Base-by-base conservation (phyloP, 2,888 invertebrate genomes). In the Clusia tigrina region DNA sequence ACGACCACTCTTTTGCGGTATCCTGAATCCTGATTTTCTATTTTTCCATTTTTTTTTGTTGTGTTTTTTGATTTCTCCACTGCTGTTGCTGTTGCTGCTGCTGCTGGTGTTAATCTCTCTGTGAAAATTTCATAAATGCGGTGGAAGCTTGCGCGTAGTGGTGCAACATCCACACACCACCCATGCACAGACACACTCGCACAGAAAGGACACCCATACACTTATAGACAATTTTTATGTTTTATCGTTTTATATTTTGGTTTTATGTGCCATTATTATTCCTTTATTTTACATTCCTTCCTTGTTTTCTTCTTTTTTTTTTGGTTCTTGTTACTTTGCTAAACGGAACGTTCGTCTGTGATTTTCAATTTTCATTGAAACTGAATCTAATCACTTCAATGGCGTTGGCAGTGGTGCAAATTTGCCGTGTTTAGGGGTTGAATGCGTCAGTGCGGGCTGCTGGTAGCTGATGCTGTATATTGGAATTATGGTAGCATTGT, bases 311-410 rank as follows among this genome's bases (percentile, higher is more conserved):
- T 25, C 1, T 1, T 25, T 53, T 15, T 17, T 12, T 25, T 53
- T 53, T 24, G 24, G 23, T 24, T 53, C 3, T 55, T 38, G 2
- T 51, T 58, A 18, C 38, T 20, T 38, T 38, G 55, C 23, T 58
- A n/a, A n/a, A n/a, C n/a, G n/a, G n/a, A n/a, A n/a, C 26, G 26
- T 25, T 60, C 74, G 74, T 74, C 71, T 76, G 74, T 76, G 74
- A 76, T 77, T 78, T n/a, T 75, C 74, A 74, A 75, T 74, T 76
- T 77, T 69, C 74, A 76, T 76, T 78, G 76, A 76, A 77, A 78
- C 78, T 78, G 78, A 78, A 78, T 78, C 78, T 78, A 79, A 78
- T 78, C 78, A 75, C 71, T 72, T 74, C 74, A 68, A 69, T 66
- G 42, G 25, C 17, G 23, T 25, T 25, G 38, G 18, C n/a, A n/a